Conservation (phyloP, 2,113 vertebrate species). For the Microcebus ravelobensis region DNA sequence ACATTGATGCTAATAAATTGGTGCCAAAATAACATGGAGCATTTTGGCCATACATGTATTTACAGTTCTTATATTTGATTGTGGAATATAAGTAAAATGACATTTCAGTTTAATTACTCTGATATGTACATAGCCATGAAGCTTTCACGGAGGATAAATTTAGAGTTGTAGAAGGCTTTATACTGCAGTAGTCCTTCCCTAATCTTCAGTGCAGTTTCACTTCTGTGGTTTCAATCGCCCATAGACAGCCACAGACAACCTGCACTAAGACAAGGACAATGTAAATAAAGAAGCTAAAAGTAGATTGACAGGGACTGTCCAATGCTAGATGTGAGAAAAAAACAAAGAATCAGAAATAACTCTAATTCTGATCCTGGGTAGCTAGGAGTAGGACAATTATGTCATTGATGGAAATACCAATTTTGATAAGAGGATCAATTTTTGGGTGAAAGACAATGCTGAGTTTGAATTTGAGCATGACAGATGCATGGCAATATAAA, state of each 20-base stretch:
- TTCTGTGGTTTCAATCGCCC: not conserved
- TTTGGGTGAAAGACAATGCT: not conserved
- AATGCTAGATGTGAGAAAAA: not conserved
- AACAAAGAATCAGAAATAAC: not conserved
- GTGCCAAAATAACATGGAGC: not conserved
- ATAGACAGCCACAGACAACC: not conserved
- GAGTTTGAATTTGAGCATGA: not conserved
- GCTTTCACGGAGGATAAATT: not conserved
- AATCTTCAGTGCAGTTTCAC: not conserved
- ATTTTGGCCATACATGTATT: not conserved
- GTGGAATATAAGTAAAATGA: not conserved
- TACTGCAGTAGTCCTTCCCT: not conserved
- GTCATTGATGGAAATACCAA: not conserved
- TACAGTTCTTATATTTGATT: not conserved
- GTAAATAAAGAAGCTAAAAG: not conserved
- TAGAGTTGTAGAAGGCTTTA: not conserved
- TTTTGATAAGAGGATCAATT: not conserved
- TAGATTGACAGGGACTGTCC: not conserved
- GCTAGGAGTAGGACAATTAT: not conserved
- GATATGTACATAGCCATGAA: not conserved
- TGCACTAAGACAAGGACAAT: not conserved
- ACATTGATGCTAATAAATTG: not conserved
- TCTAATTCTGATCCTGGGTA: not conserved
- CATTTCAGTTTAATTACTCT: slow-evolving; percentile 11
- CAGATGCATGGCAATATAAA: not conserved